Conservation (phyloP, 1,140 invertebrate genomes). For the Adelges cooleyi region DNA sequence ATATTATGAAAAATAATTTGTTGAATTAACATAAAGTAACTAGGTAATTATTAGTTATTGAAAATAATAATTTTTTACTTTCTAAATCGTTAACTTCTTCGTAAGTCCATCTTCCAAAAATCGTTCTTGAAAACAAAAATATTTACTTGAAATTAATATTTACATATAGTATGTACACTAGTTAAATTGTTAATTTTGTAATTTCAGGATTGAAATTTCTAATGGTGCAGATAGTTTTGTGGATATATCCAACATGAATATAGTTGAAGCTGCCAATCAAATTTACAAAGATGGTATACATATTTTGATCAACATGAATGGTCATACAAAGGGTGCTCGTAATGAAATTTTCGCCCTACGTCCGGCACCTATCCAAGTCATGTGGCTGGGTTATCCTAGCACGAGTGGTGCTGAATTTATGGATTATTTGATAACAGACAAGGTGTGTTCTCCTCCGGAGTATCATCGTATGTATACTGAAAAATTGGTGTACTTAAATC, state of each 20-base stretch:
- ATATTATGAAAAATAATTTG: too few species aligned
- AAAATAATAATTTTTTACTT: too few species aligned
- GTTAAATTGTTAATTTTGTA: neutral
- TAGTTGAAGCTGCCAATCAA: conserved; percentile 77
- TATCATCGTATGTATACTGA: conserved; percentile 88
- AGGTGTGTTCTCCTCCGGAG: conserved; percentile 82
- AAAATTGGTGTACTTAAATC: conserved; percentile 94
- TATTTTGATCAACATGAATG: conserved; percentile 98
- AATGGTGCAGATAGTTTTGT: conserved; percentile 90
- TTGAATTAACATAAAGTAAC: too few species aligned
- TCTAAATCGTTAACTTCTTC: too few species aligned
- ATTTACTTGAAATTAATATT: neutral
- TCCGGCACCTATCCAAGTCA: conserved; percentile 91
- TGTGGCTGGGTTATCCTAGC: conserved; percentile 99
- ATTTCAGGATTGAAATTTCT: conserved; percentile 83
- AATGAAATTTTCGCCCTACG: conserved; percentile 99
- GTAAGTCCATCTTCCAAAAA: too few species aligned
- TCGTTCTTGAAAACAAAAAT: too few species aligned
- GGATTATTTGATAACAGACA: conserved; percentile 97
- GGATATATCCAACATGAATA: conserved; percentile 66
- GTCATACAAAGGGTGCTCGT: conserved; percentile 94
- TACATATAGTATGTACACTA: neutral
- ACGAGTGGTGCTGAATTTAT: conserved; percentile 96
- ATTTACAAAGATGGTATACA: conserved; percentile 92
- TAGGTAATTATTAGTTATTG: too few species aligned